Percentiles rank a stretch among this genome's conserved stretches.
These are phyloP conservation scores for Oreotragus oreotragus DNA, from an alignment of 2,113 vertebrate genomes.

Conservation along the genomic window DNA sequence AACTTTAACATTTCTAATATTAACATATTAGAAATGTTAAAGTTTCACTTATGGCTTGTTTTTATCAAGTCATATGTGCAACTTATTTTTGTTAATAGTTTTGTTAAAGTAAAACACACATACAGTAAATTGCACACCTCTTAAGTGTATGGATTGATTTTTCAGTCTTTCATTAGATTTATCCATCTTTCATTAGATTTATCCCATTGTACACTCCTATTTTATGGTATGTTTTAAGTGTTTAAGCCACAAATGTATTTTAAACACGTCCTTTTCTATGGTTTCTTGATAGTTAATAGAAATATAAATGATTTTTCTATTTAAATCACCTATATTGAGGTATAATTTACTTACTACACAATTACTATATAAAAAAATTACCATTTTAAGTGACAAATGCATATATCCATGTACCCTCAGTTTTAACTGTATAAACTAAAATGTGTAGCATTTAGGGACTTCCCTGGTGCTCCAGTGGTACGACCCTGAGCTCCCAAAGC, in stretches of 20 bases:
- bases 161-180: too few species aligned
- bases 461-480: neutral
- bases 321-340: neutral
- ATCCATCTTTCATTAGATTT: neutral
- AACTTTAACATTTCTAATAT: neutral
- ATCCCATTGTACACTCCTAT: neutral
- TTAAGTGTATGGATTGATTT: neutral
- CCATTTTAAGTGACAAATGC: neutral
- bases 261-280: neutral
- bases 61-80: neutral
- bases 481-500: neutral
- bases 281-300: neutral
- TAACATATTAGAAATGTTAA: neutral
- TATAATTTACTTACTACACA: neutral
- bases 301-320: neutral
- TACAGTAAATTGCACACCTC: neutral
- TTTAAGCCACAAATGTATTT: neutral
- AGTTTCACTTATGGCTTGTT: neutral
- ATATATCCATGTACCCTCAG: neutral
- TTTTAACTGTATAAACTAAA: too few species aligned
- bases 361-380: neutral
- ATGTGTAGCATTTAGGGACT: neutral
- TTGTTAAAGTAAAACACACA: neutral
- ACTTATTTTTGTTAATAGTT: neutral
- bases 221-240: neutral